Conservation (phyloP, 2,888 invertebrate genomes). For the Eupithecia pulchellata region DNA sequence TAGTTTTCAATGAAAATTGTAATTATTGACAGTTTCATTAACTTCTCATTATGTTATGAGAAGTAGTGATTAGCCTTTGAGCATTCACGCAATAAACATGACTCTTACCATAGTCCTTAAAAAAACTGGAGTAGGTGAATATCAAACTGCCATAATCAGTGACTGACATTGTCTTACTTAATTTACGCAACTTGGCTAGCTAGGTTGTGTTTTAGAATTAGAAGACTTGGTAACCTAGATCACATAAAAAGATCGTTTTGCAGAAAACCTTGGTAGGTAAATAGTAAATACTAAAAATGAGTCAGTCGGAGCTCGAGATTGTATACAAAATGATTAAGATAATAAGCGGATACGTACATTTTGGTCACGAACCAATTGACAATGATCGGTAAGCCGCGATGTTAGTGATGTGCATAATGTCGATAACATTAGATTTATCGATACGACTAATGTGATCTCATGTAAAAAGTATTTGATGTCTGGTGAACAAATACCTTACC, state of each 20-base stretch:
- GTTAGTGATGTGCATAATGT: slow-evolving; percentile 56
- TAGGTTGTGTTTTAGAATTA: neutral
- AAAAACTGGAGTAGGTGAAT: no score
- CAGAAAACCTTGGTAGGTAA: slow-evolving; percentile 68
- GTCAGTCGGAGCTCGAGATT: slow-evolving; percentile 72
- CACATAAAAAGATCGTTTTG: slow-evolving; percentile 56
- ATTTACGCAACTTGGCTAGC: neutral
- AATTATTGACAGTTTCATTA: no score
- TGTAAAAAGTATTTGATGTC: slow-evolving; percentile 20
- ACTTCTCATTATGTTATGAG: no score
- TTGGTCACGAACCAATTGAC: slow-evolving; percentile 85
- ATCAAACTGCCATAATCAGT: no score
- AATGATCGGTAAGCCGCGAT: slow-evolving; percentile 79
- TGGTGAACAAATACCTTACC: neutral
- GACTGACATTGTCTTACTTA: neutral
- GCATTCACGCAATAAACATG: no score
- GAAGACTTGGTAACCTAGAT: slow-evolving; percentile 1
- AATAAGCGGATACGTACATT: slow-evolving; percentile 84
- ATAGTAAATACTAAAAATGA: slow-evolving; percentile 71
- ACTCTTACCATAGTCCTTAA: no score
- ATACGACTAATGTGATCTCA: slow-evolving; percentile 38
- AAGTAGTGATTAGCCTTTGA: no score
- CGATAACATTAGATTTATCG: slow-evolving; percentile 47
- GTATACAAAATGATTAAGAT: slow-evolving; percentile 83
- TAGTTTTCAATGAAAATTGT: no score